phyloP scores from a whole-genome alignment of 2,797 vertebrate genomes.

The Cirrhinus molitorella region DNA sequence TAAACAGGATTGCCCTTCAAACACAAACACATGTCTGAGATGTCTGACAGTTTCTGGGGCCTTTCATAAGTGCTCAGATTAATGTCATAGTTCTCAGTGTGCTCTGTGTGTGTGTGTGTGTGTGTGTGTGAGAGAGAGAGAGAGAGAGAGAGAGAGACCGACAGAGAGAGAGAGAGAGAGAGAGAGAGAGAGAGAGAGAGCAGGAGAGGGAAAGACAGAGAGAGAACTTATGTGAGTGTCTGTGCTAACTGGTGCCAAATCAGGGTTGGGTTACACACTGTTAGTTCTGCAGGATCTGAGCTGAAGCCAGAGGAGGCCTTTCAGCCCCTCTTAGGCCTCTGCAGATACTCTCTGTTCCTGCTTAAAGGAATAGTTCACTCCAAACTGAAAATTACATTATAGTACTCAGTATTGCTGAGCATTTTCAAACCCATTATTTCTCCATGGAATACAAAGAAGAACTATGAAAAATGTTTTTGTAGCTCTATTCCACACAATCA shows the following conservation, averaged over 20 bases:
- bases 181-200: slow-evolving; percentile 16
- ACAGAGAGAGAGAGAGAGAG: slow-evolving; percentile 34
- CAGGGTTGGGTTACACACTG: slow-evolving; percentile 31
- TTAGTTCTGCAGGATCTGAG: slow-evolving; percentile 21
- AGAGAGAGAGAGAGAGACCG: too few species aligned
- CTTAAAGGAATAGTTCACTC: not conserved
- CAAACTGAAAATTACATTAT: not conserved
- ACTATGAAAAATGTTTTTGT: not conserved
- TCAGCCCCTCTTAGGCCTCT: slow-evolving; percentile 21
- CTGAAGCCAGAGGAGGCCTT: slow-evolving; percentile 4
- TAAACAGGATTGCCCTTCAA: slow-evolving; percentile 25
- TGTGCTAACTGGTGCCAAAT: slow-evolving; percentile 13
- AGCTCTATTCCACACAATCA: not conserved
- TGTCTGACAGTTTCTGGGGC: slow-evolving; percentile 68
- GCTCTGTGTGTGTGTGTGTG: slow-evolving; percentile 67
- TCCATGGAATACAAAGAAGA: not conserved
- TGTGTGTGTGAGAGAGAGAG: slow-evolving; percentile 63
- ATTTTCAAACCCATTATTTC: not conserved
- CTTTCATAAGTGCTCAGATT: slow-evolving; percentile 52
- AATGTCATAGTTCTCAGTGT: slow-evolving; percentile 55
- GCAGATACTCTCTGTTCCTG: not conserved
- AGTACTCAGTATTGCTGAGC: not conserved
- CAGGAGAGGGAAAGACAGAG: slow-evolving; percentile 31
- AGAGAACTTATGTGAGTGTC: not conserved
- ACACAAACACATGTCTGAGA: slow-evolving; percentile 60